Percentiles rank a stretch among this genome's conserved stretches.
phyloP scores from a whole-genome alignment of 2,888 invertebrate species.

The Ectropis crepuscularia region DNA sequence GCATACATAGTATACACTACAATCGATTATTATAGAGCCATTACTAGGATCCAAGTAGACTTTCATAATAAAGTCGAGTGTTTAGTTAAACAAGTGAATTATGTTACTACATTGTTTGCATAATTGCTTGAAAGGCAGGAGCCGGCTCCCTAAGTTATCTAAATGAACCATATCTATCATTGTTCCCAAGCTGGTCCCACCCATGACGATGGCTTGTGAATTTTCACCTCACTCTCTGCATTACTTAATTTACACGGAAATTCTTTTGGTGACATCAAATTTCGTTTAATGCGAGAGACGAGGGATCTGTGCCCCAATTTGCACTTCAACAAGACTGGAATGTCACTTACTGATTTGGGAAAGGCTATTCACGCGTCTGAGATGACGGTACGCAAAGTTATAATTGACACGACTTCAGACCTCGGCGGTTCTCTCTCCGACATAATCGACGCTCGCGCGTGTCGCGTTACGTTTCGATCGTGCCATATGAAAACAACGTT shows the following conservation, averaged over 20 bases:
- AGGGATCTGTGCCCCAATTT: slow-evolving; percentile 59
- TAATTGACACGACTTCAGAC: slow-evolving; percentile 63
- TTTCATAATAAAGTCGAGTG: slow-evolving; percentile 40
- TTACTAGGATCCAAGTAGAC: slow-evolving; percentile 41
- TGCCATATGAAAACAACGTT: slow-evolving; percentile 67
- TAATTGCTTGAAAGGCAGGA: slow-evolving; percentile 65
- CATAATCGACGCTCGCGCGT: slow-evolving; percentile 60
- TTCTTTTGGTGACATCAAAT: slow-evolving; percentile 21
- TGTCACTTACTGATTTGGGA: slow-evolving; percentile 80
- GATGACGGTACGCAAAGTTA: slow-evolving; percentile 54
- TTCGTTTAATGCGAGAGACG: slow-evolving; percentile 50
- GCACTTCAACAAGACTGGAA: slow-evolving; percentile 84
- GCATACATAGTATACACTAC: slow-evolving; percentile 40
- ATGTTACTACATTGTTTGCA: slow-evolving; percentile 60
- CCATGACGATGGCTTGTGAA: slow-evolving; percentile 83
- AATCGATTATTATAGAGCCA: slow-evolving; percentile 39
- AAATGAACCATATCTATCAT: slow-evolving; percentile 81
- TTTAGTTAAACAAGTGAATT: slow-evolving; percentile 51
- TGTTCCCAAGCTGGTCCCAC: slow-evolving; percentile 85
- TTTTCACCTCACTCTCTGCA: slow-evolving; percentile 60
- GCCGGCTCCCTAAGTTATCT: slow-evolving; percentile 72
- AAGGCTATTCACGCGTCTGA: slow-evolving; percentile 65
- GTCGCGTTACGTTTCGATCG: slow-evolving; percentile 59
- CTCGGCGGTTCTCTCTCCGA: slow-evolving; percentile 43
- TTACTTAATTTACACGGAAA: neutral